Evolutionary conservation across 2,113 vertebrate species (phyloP).

Genomic region (Genyomyrus donnyi): DNA sequence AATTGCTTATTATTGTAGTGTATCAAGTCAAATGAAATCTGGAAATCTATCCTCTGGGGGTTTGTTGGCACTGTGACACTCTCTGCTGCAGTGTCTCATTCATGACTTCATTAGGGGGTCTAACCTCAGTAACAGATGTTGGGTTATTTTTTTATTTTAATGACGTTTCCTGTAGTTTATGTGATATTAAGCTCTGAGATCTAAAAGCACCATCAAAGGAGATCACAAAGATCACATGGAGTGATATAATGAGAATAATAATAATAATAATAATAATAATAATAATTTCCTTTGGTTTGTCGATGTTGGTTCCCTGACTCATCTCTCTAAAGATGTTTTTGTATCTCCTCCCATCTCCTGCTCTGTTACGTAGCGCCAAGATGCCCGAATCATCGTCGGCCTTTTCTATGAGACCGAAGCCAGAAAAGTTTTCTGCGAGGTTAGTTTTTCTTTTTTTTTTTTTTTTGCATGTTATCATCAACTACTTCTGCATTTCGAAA

Average conservation of each 20-base stretch:
- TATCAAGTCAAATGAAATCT: background rate
- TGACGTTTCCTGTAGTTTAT: background rate
- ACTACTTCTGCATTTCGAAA: background rate
- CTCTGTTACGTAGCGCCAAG: conserved; percentile 69
- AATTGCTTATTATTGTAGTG: background rate
- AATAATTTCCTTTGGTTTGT: background rate
- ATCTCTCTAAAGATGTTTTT: background rate
- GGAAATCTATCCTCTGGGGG: background rate
- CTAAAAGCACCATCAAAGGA: background rate
- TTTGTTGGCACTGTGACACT: background rate
- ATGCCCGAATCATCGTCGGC: conserved; percentile 92
- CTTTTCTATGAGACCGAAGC: conserved; percentile 95
- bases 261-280: background rate
- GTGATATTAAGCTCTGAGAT: background rate
- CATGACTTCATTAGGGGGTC: background rate
- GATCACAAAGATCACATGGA: background rate
- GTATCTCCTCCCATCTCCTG: background rate
- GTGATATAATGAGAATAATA: background rate
- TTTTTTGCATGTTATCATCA: background rate
- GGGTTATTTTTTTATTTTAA: background rate
- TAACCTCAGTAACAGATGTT: background rate
- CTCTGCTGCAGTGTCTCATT: background rate
- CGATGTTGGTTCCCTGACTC: background rate
- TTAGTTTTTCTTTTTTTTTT: conserved; percentile 41
- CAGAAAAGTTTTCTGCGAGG: conserved; percentile 93